Base-by-base conservation (phyloP, 2,113 vertebrate species). In the Centrocercus urophasianus region DNA sequence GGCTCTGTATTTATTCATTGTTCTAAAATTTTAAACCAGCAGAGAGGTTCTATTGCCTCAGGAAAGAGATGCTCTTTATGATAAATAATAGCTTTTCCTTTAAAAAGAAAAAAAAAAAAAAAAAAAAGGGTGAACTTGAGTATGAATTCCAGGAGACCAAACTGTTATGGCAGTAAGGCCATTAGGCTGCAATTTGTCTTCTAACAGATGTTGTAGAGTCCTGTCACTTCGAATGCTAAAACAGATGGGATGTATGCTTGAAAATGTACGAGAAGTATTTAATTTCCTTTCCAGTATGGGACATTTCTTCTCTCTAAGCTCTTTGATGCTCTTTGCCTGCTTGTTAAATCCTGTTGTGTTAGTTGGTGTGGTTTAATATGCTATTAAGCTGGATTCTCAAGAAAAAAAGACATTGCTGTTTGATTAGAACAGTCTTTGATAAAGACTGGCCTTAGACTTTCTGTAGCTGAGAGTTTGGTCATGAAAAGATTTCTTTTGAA, bases 171-270 rank as follows among this genome's bases (percentile, higher is more conserved):
- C 79, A 95, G 83, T 0, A 0, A 94, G 94, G 91, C 95, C 93
- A 90, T 97, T 96, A 95, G 95, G 85, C 93, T 95, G 93, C 88
- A 96, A 95, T 96, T 96, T 93, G 91, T 97, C 94, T 95, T 95
- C 57, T 90, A 96, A 83, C 93, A 95, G 93, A 97, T 95, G 93
- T 95, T 93, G 82, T 75, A 83, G 91, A 91, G 79, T 77, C 91
- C 85, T 88, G 88, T 93, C 95, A 86, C 88, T 95, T 97, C n/a
- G 3, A 95, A 94, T 86, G 66, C 83, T 96, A 91, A 96, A 97
- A 95, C 94, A 97, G 93, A 96, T 96, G 96, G 95, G 69, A 93
- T 89, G 86, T 81, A 83, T 75, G 81, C 85, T 89, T 95, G 91
- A 93, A 97, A 95, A 95, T 65, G 79, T 93, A 93, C 95, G 75